Conservation (phyloP, 2,113 vertebrate genomes). For the Edolisoma coerulescens region DNA sequence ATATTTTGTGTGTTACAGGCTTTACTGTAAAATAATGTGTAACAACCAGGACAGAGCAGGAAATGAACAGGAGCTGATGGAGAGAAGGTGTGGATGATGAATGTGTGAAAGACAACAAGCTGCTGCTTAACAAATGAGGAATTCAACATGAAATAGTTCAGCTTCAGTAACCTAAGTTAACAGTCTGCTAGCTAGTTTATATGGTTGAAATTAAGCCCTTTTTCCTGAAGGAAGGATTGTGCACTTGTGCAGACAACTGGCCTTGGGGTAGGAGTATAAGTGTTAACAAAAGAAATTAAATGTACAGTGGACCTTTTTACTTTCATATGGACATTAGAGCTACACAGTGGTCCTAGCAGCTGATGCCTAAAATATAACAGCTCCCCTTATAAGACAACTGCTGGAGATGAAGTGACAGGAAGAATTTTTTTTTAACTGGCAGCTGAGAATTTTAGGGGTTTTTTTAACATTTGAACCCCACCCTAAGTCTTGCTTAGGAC, state of each 20-base stretch:
- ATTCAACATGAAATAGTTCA: not conserved
- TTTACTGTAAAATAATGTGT: not conserved
- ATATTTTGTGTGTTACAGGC: not conserved
- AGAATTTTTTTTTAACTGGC: not conserved
- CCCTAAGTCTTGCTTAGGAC: not conserved
- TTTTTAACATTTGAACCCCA: not conserved
- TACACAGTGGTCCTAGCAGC: not conserved
- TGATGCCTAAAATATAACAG: not conserved
- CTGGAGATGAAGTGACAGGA: not conserved
- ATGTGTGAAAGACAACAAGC: not conserved
- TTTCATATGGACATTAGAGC: not conserved
- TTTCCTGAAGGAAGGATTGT: not conserved
- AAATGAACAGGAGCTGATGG: not conserved
- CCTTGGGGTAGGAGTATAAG: not conserved
- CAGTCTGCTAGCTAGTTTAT: not conserved
- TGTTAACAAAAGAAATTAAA: not conserved
- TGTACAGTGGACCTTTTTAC: not conserved
- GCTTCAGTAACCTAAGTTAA: not conserved
- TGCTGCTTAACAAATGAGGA: not conserved
- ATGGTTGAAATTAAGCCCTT: not conserved
- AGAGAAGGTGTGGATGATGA: not conserved
- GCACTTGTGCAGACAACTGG: not conserved
- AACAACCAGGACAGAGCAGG: not conserved
- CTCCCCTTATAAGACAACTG: not conserved
- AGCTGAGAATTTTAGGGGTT: not conserved